phyloP scores from a whole-genome alignment of 2,797 vertebrate species.

The Antennarius maculatus region DNA sequence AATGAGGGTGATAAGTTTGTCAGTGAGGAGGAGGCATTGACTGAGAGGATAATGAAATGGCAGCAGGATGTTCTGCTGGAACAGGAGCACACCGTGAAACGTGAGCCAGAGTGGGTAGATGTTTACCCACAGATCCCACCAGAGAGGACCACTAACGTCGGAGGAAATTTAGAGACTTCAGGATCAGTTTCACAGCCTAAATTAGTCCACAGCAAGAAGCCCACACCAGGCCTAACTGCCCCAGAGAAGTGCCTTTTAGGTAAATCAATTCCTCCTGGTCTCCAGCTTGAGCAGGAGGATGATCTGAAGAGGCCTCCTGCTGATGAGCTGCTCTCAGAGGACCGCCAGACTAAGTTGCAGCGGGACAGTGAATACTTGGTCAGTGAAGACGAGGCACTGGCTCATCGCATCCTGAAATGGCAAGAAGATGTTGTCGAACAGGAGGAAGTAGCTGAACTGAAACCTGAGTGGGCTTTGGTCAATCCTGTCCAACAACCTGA shows the following conservation, averaged over 20 bases:
- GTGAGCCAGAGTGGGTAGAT: slow-evolving; percentile 62
- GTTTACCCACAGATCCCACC: slow-evolving; percentile 32
- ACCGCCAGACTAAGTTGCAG: slow-evolving; percentile 73
- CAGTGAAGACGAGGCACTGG: slow-evolving; percentile 81
- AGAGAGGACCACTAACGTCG: slow-evolving; percentile 23
- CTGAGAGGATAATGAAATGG: slow-evolving; percentile 84
- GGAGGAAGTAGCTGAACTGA: slow-evolving; percentile 79
- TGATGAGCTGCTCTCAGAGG: slow-evolving; percentile 44
- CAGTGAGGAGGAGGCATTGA: slow-evolving; percentile 81
- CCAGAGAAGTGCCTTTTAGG: slow-evolving; percentile 56
- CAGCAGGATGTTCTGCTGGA: slow-evolving; percentile 81
- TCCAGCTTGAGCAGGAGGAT: slow-evolving; percentile 43
- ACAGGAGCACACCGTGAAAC: slow-evolving; percentile 64
- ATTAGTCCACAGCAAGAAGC: slow-evolving; percentile 13
- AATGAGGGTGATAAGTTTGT: slow-evolving; percentile 73
- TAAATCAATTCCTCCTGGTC: slow-evolving; percentile 16
- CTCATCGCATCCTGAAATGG: slow-evolving; percentile 82
- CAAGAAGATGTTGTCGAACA: slow-evolving; percentile 80
- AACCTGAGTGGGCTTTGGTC: slow-evolving; percentile 77
- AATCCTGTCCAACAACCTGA: slow-evolving; percentile 47
- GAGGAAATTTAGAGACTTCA: slow-evolving; percentile 16
- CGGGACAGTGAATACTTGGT: slow-evolving; percentile 81
- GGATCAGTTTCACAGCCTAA: slow-evolving; percentile 31
- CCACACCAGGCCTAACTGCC: slow-evolving; percentile 26
- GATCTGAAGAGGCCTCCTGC: slow-evolving; percentile 38